phyloP scores from a whole-genome alignment of 1,140 invertebrate genomes.

The Rhopalosiphum padi region DNA sequence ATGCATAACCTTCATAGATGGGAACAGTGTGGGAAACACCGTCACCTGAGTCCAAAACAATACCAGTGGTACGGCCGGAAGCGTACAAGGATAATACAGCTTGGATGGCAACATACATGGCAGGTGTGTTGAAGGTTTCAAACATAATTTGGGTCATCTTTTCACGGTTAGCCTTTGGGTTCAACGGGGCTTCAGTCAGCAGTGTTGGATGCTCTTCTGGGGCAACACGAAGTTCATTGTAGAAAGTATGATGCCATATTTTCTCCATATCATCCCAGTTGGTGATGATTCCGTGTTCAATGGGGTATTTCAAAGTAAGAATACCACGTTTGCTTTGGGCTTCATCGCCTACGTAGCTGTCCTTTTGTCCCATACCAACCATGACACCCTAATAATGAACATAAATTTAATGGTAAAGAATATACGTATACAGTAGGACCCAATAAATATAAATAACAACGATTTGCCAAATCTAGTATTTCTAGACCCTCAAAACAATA shows the following conservation, averaged over 20 bases:
- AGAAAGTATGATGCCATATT: background rate
- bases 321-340: background rate
- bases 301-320: background rate
- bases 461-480: background rate
- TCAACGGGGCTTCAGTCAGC: background rate
- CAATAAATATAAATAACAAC: background rate
- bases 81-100: background rate
- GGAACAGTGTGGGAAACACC: background rate
- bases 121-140: background rate
- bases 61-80: background rate
- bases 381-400: background rate
- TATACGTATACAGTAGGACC: background rate
- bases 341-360: background rate
- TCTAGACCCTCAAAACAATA: background rate
- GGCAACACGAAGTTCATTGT: background rate
- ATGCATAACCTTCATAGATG: constrained; percentile 1
- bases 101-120: background rate
- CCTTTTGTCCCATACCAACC: background rate
- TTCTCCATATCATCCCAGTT: background rate
- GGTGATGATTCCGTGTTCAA: background rate
- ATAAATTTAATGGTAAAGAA: background rate
- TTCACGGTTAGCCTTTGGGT: background rate
- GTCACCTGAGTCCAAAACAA: background rate
- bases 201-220: background rate
- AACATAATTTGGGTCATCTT: constrained; percentile 11